Base-by-base conservation (phyloP, 2,888 invertebrate species). In the Taphrorychus bicolor region DNA sequence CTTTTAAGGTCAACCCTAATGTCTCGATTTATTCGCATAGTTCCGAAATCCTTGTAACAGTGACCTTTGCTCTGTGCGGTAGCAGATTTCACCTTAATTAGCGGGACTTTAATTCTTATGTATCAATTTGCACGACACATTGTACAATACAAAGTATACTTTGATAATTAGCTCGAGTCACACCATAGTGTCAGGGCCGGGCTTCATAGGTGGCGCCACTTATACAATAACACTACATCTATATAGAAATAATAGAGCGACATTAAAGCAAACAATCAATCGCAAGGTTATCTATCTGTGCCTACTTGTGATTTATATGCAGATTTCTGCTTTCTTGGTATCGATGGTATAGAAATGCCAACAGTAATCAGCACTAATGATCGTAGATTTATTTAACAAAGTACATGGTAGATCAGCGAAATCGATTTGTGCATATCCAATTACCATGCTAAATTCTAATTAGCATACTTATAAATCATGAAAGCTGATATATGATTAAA, bases 371-470 rank as follows among this genome's bases (percentile, higher is more conserved):
- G 45, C 17, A 11, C 32, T 32, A 52, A 52, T 21, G 21, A 52
- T 52, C 21, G 54, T 32, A 9, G 54, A 54, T 54, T 54, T 54
- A 54, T 54, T 54, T 7, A 16, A 5, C 14, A n/a, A n/a, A n/a
- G n/a, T n/a, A n/a, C n/a, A n/a, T n/a, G n/a, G n/a, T n/a, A n/a
- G n/a, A n/a, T n/a, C 16, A 32, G n/a, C 16, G 16, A 7, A 24
- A 54, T 24, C n/a, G 54, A 54, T 54, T 24, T 14, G 54, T 14
- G 54, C 24, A 54, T 54, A 54, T 54, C 54, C 24, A 17, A 54
- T 54, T 54, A 32, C 54, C 5, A 14, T 11, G n/a, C 14, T 17
- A 54, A 22, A 23, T 2, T 23, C 11, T 18, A 24, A 54, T 54
- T 32, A 24, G 17, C 54, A 54, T 54, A 54, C 16, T 14, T 54